Evolutionary conservation across 2,113 vertebrate genomes (phyloP).

Genomic region (Colaptes auratus): DNA sequence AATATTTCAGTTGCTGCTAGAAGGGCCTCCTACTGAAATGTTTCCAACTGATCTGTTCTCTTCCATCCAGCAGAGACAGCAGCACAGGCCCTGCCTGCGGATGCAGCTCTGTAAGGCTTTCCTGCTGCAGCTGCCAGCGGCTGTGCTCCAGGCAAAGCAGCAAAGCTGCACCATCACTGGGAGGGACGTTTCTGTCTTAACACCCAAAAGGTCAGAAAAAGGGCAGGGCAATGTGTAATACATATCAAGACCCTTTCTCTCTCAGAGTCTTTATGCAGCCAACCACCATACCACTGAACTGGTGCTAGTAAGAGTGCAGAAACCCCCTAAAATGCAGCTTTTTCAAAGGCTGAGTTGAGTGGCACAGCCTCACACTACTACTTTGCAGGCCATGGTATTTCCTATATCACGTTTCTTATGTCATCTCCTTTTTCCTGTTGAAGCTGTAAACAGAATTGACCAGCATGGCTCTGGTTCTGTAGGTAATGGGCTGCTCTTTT

Average conservation of each 20-base stretch:
- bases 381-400: not conserved
- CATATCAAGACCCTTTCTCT: not conserved
- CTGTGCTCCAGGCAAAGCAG: not conserved
- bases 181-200: not conserved
- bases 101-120: not conserved
- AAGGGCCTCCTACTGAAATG: not conserved
- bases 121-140: rapidly evolving
- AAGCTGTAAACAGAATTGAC: not conserved
- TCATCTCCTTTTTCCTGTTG: not conserved
- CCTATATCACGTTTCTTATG: not conserved
- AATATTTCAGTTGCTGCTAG: not conserved
- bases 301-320: not conserved
- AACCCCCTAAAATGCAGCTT: not conserved
- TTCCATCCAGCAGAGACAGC: not conserved
- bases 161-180: not conserved
- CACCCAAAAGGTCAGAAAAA: not conserved
- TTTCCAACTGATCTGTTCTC: not conserved
- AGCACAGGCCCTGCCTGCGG: not conserved
- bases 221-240: not conserved
- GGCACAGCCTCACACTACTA: not conserved
- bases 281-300: not conserved
- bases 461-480: not conserved
- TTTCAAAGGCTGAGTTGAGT: not conserved
- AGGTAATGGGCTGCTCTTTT: not conserved
- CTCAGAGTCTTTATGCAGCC: not conserved